Conservation (phyloP, 2,888 invertebrate species). For the Lycocerus yunnanus region DNA sequence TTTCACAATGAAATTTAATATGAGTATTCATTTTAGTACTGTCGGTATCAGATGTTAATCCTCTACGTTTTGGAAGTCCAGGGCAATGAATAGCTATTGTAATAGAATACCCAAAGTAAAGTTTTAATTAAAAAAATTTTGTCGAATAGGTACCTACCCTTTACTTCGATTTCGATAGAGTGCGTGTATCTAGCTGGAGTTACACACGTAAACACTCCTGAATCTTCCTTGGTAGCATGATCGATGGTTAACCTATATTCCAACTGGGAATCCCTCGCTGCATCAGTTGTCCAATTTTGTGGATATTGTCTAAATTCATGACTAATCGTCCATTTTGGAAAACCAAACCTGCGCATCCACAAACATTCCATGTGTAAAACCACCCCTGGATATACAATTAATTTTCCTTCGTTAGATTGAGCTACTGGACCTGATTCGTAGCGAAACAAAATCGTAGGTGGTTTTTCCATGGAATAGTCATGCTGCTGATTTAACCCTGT, state of each 20-base stretch:
- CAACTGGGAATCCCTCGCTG: slow-evolving; percentile 75
- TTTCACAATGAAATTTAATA: slow-evolving; percentile 75
- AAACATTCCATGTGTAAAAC: slow-evolving; percentile 87
- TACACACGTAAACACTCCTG: slow-evolving; percentile 82
- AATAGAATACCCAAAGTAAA: slow-evolving; percentile 10
- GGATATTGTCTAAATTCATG: slow-evolving; percentile 71
- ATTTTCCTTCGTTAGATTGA: slow-evolving; percentile 82
- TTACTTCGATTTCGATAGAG: slow-evolving; percentile 78
- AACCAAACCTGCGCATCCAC: slow-evolving; percentile 84
- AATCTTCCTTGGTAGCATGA: slow-evolving; percentile 81
- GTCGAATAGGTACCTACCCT: slow-evolving; percentile 66
- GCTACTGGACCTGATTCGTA: slow-evolving; percentile 84
- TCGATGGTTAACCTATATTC: slow-evolving; percentile 83
- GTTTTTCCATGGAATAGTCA: slow-evolving; percentile 86
- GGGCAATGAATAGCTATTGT: slow-evolving; percentile 82
- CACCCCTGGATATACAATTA: slow-evolving; percentile 85
- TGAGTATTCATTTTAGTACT: slow-evolving; percentile 76
- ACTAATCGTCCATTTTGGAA: slow-evolving; percentile 82
- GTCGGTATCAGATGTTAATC: slow-evolving; percentile 71
- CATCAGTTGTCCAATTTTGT: slow-evolving; percentile 84
- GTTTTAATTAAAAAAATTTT: slow-evolving; percentile 5
- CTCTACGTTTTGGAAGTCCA: slow-evolving; percentile 72
- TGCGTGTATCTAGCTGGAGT: slow-evolving; percentile 84
- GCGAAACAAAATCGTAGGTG: slow-evolving; percentile 82
- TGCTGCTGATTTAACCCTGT: slow-evolving; percentile 84